A percentile compares a stretch with the other conserved stretches of the same genome.
Evolutionary conservation across 2,113 vertebrate genomes (phyloP).

Genomic region (Hemichromis elongatus): DNA sequence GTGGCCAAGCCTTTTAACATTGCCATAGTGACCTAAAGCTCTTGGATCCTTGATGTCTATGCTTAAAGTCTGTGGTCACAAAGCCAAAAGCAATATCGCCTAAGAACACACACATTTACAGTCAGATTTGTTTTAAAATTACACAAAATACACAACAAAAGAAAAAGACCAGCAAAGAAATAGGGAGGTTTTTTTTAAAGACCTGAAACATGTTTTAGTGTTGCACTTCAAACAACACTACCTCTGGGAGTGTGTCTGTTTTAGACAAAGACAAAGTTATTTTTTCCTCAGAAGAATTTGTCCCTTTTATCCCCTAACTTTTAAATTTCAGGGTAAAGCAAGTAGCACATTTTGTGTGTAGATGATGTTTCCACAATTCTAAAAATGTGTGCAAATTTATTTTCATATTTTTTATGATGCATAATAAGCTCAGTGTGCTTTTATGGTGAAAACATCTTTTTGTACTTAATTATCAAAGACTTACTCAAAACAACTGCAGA

Average conservation of each 20-base stretch:
- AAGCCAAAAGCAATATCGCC: not conserved
- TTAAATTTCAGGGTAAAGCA: not conserved
- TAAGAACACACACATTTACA: not conserved
- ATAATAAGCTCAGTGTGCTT: not conserved
- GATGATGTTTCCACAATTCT: not conserved
- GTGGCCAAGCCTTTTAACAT: too few species aligned
- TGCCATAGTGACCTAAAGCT: too few species aligned
- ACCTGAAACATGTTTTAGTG: not conserved
- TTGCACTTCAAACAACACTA: not conserved
- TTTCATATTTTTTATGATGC: not conserved
- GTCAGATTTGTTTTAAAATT: not conserved
- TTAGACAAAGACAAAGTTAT: not conserved
- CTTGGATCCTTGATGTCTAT: not conserved
- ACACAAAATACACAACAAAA: not conserved
- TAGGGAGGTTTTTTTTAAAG: slow-evolving; percentile 1
- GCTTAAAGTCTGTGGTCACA: not conserved
- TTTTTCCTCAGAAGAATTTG: not conserved
- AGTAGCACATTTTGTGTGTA: not conserved
- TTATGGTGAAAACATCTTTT: not conserved
- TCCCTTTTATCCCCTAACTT: too few species aligned
- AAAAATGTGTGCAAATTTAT: not conserved
- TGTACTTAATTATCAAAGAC: not conserved
- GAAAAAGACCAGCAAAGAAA: slow-evolving; percentile 42
- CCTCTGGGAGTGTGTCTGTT: not conserved
- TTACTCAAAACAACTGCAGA: not conserved